phyloP scores from a whole-genome alignment of 1,140 invertebrate genomes.

The Drosophila sp. region DNA sequence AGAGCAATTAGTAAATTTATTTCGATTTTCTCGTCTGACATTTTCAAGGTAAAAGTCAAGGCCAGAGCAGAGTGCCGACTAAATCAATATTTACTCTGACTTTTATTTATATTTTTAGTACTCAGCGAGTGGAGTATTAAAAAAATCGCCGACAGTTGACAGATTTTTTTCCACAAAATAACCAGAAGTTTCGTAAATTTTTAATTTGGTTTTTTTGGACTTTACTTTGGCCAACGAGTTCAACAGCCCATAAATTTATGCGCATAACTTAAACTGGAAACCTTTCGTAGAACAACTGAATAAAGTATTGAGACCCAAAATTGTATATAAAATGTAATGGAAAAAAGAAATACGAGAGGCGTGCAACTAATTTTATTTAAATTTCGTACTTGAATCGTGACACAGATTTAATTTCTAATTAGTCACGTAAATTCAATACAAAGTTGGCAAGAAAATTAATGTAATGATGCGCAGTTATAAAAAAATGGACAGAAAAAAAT shows the following conservation, averaged over 20 bases:
- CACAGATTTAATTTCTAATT: conserved; percentile 54
- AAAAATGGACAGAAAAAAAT: background rate
- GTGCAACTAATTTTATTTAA: conserved; percentile 29
- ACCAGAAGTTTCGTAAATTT: conserved; percentile 22
- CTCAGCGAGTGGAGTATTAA: background rate
- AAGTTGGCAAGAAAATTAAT: conserved; percentile 22
- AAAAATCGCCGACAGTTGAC: conserved; percentile 11
- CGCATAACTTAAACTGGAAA: conserved; percentile 55
- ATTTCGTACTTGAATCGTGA: conserved; percentile 21
- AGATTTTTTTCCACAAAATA: conserved; percentile 4
- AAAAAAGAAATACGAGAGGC: background rate
- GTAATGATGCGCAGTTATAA: conserved; percentile 17
- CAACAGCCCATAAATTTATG: conserved; percentile 74
- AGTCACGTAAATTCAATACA: conserved; percentile 44
- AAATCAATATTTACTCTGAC: conserved; percentile 27
- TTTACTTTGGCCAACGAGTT: conserved; percentile 53
- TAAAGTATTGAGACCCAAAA: conserved; percentile 32
- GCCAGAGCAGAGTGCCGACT: conserved; percentile 33
- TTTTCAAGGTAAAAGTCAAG: conserved; percentile 76
- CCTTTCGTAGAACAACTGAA: conserved; percentile 31
- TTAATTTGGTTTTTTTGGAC: conserved; percentile 35
- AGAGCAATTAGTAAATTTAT: conserved; percentile 54
- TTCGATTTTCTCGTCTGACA: conserved; percentile 19
- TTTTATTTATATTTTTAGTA: conserved; percentile 17
- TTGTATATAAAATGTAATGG: background rate